Evolutionary conservation across 2,888 invertebrate genomes (phyloP).

Genomic region (Drosophila mimetica): DNA sequence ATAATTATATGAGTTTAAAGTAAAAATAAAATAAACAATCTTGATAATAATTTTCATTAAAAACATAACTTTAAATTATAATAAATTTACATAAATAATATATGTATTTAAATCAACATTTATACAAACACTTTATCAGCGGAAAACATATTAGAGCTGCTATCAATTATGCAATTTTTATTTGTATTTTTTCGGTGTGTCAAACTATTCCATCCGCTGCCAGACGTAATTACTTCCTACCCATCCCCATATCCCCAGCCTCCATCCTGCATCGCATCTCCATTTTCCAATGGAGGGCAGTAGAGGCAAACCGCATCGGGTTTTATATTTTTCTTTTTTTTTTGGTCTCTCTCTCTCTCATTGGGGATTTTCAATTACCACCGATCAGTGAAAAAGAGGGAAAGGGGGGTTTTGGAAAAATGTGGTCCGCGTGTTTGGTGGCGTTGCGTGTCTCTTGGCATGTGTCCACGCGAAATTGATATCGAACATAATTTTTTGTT

Average conservation of each 20-base stretch:
- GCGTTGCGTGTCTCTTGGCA: slow-evolving; percentile 79
- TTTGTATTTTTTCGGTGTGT: not conserved
- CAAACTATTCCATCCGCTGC: slow-evolving; percentile 28
- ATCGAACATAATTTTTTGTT: slow-evolving; percentile 75
- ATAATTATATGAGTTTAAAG: too few species aligned
- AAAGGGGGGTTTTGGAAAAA: slow-evolving; percentile 37
- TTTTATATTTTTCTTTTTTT: not conserved
- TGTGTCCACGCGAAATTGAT: slow-evolving; percentile 80
- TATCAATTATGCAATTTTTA: too few species aligned
- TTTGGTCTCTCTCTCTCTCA: slow-evolving; percentile 24
- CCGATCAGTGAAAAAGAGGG: slow-evolving; percentile 5
- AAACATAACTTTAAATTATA: not conserved
- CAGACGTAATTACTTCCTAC: slow-evolving; percentile 36
- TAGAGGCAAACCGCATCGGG: slow-evolving; percentile 35
- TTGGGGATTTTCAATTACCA: slow-evolving; percentile 44
- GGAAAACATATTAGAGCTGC: too few species aligned
- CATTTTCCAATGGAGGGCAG: slow-evolving; percentile 46
- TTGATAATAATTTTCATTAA: not conserved
- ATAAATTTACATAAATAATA: too few species aligned
- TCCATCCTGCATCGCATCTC: not conserved
- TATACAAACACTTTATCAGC: too few species aligned
- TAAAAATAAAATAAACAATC: too few species aligned
- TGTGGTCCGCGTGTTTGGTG: slow-evolving; percentile 77
- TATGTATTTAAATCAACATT: not conserved
- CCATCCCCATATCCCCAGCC: not conserved